Percentiles rank a stretch among this genome's conserved stretches.
These are phyloP conservation scores for Drosophila kanapiae DNA, from an alignment of 1,140 invertebrate species.

Conservation along the genomic window DNA sequence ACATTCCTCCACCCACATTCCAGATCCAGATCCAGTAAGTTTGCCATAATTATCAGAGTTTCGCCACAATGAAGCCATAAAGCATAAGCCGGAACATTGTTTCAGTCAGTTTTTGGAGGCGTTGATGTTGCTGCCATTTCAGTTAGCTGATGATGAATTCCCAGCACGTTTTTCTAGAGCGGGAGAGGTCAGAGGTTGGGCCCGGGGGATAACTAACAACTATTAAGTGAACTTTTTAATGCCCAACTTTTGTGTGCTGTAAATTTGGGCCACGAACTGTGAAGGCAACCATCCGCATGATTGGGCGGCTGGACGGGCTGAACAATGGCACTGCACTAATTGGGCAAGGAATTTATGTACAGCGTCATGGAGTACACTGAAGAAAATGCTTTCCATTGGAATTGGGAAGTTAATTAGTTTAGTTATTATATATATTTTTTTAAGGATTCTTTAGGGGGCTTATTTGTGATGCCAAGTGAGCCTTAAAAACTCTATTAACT, in stretches of 20 bases:
- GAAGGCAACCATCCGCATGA: conserved; percentile 22
- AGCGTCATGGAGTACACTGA: background rate
- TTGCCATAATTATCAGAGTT: conserved; percentile 67
- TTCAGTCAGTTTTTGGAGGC: background rate
- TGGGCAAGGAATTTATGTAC: conserved; percentile 6
- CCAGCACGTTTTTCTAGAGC: conserved; percentile 26
- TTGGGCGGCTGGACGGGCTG: conserved; percentile 19
- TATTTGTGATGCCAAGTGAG: too few relatives aligned
- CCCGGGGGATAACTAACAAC: conserved; percentile 38
- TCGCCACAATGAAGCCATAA: conserved; percentile 49
- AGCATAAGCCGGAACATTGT: conserved; percentile 18
- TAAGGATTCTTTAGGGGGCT: too few relatives aligned
- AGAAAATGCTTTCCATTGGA: background rate
- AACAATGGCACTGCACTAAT: conserved; percentile 55
- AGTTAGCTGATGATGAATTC: conserved; percentile 30
- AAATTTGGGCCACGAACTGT: conserved; percentile 47
- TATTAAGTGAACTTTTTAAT: conserved; percentile 73
- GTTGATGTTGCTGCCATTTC: conserved; percentile 18
- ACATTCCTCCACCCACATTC: background rate
- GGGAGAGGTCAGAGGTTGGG: conserved; percentile 1
- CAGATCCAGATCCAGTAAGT: background rate
- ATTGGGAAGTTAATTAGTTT: too few relatives aligned
- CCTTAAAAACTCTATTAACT: background rate
- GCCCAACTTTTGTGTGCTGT: conserved; percentile 61
- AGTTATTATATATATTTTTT: too few relatives aligned